Evolutionary conservation across 2,888 invertebrate genomes (phyloP).

Genomic region (Aleiodes testaceus): DNA sequence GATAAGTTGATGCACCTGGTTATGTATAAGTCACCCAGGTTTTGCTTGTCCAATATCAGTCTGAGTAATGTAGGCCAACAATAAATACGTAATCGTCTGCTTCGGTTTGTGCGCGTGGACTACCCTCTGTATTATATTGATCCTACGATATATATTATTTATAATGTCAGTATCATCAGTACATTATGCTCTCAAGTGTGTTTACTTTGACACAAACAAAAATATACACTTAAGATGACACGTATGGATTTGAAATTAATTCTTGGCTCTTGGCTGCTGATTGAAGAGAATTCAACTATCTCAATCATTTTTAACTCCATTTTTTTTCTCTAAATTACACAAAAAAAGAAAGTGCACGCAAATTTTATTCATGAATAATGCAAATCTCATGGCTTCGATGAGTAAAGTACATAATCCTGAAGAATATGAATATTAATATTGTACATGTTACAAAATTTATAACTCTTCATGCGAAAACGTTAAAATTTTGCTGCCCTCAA

Average conservation of each 20-base stretch:
- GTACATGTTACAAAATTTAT: not conserved
- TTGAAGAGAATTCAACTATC: too few relatives aligned
- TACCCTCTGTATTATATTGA: constrained; percentile 59
- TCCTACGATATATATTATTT: constrained; percentile 65
- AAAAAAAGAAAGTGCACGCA: not conserved
- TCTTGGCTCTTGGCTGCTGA: too few relatives aligned
- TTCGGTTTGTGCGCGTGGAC: constrained; percentile 36
- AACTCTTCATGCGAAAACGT: constrained; percentile 7
- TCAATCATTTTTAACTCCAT: too few relatives aligned
- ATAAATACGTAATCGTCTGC: constrained; percentile 55
- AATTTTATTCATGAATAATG: constrained; percentile 19
- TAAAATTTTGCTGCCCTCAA: not conserved
- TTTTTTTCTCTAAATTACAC: not conserved
- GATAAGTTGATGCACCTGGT: constrained; percentile 29
- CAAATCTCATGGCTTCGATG: not conserved
- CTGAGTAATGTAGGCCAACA: constrained; percentile 54
- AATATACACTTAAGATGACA: constrained; percentile 4
- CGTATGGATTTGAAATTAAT: too few relatives aligned
- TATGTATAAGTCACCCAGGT: not conserved
- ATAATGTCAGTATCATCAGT: constrained; percentile 52
- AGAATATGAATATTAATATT: constrained; percentile 26
- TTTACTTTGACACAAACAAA: constrained; percentile 1
- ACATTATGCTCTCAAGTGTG: constrained; percentile 5
- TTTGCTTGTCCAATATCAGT: constrained; percentile 41
- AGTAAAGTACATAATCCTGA: constrained; percentile 1